phyloP scores from a whole-genome alignment of 1,140 invertebrate genomes.

The Brachionus rotundiformis region DNA sequence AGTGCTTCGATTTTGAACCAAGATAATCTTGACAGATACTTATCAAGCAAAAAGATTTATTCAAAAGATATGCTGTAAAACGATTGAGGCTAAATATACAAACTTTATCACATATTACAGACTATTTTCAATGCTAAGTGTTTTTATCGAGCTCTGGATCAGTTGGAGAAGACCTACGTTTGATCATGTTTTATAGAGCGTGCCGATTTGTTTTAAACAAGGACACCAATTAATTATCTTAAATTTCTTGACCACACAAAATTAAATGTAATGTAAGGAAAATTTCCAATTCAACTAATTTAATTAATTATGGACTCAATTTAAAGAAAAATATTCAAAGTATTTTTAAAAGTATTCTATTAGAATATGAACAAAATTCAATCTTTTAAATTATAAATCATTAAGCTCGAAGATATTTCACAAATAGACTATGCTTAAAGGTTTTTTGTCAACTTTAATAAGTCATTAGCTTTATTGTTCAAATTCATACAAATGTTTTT shows the following conservation, averaged over 20 bases:
- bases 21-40: not conserved
- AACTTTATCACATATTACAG: not conserved
- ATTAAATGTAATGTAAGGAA: not conserved
- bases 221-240: not conserved
- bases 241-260: not conserved
- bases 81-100: not conserved
- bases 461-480: not conserved
- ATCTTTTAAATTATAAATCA: not conserved
- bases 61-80: not conserved
- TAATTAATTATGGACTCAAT: not conserved
- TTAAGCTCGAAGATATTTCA: not conserved
- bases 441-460: not conserved
- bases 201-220: not conserved
- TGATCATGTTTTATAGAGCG: slow-evolving; percentile 6
- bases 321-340: not conserved
- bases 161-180: not conserved
- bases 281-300: not conserved
- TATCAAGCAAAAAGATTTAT: not conserved
- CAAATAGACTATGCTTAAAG: not conserved
- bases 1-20: not conserved
- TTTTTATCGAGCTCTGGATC: not conserved
- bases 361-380: not conserved
- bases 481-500: not conserved
- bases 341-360: not conserved
- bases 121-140: not conserved